Evolutionary conservation across 2,797 vertebrate species (phyloP), one percentile per base, ranked within the genome.

Genomic region (Anabas testudineus): DNA sequence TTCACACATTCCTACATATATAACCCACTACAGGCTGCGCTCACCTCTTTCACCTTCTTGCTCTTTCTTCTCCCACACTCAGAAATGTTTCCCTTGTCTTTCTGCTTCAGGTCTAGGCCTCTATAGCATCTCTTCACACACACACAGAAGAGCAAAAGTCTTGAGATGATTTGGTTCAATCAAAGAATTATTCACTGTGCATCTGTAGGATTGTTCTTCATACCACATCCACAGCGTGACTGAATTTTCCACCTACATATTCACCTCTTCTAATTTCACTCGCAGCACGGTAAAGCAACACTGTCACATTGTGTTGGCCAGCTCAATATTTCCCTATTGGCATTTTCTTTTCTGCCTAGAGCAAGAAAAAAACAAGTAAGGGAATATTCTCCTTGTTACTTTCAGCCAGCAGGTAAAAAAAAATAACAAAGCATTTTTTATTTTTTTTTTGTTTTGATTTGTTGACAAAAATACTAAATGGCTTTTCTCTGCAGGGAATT

Each of bases 171-270:
- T 76, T 59, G 62, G 59, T 65, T 72, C 10, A 15, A 83, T 83
- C 69, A 76, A 78, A 75, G 66, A 81, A 76, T 88, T 80, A 84
- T 85, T 89, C 82, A 79, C 61, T 69, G 45, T 41, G 43, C 19
- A 32, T 83, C 79, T 59, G 52, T 55, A 18, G 26, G 59, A 61
- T 74, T 71, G 67, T 71, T 86, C 63, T 67, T 79, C 77, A 77
- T 83, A 65, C 37, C 42, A 80, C 46, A 81, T 70, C 78, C 78
- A 71, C 71, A 60, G 51, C 54, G 2, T 67, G 76, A 86, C 72
- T 89, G 83, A 67, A 83, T 86, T 88, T 80, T 68, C 77, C 74
- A 76, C 87, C 83, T 74, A 78, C 74, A 73, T 77, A 43, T 68
- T 79, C 22, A 9, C 70, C 55, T 79, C 63, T 69, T 71, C 74